Evolutionary conservation across 2,113 vertebrate genomes (phyloP).

Genomic region (Eupsittula cactorum): DNA sequence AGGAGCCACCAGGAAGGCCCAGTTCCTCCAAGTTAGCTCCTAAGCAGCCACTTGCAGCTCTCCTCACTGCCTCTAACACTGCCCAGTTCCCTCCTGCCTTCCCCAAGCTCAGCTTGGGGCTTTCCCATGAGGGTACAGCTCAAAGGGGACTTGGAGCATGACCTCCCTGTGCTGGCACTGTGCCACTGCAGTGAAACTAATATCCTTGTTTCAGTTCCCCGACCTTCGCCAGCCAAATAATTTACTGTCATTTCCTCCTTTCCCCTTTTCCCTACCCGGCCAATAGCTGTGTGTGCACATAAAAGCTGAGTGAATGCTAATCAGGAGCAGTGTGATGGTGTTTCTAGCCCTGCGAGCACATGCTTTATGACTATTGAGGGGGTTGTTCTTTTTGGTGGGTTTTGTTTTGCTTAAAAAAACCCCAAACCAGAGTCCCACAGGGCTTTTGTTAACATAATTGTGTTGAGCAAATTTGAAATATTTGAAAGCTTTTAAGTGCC

Average conservation of each 20-base stretch:
- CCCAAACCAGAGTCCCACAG: background rate
- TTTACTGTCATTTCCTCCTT: background rate
- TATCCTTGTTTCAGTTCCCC: background rate
- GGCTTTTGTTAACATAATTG: conserved; percentile 52
- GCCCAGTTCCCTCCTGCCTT: background rate
- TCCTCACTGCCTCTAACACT: background rate
- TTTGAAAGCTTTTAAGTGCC: conserved; percentile 62
- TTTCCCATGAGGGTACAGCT: background rate
- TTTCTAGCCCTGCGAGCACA: conserved; percentile 41
- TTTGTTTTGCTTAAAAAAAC: background rate
- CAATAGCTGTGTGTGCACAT: conserved; percentile 27
- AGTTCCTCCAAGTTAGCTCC: background rate
- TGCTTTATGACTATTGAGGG: conserved; percentile 25
- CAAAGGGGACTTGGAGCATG: background rate
- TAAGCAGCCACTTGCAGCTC: background rate
- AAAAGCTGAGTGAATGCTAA: conserved; percentile 58
- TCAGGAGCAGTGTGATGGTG: conserved; percentile 34
- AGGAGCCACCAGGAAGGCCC: background rate
- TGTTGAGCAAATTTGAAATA: conserved; percentile 64
- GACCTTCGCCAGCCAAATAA: conserved; percentile 34
- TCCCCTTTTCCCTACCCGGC: background rate
- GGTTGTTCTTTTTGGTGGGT: background rate
- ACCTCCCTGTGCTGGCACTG: background rate
- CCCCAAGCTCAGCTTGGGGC: background rate
- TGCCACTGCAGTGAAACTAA: background rate